Conservation (phyloP, 2,888 invertebrate genomes). For the Deilephila porcellus region DNA sequence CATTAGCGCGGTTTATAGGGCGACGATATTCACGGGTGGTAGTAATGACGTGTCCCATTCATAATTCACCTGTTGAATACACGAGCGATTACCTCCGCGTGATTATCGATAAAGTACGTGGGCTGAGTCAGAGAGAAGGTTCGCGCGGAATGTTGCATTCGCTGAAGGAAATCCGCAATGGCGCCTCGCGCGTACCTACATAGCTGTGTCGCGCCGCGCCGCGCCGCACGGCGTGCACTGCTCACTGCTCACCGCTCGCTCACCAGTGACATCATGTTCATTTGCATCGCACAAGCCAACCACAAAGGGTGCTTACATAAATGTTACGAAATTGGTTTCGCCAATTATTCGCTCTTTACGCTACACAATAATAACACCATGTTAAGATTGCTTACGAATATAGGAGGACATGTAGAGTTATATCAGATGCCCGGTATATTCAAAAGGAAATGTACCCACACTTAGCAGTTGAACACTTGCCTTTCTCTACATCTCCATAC, state of each 20-base stretch:
- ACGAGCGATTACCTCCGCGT: constrained; percentile 59
- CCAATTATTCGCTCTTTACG: constrained; percentile 36
- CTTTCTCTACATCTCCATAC: too few relatives aligned
- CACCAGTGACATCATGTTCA: constrained; percentile 71
- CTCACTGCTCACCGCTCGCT: constrained; percentile 28
- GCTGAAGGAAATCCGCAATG: constrained; percentile 81
- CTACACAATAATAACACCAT: constrained; percentile 31
- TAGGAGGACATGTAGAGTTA: background rate
- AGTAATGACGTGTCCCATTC: constrained; percentile 67
- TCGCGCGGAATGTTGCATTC: constrained; percentile 76
- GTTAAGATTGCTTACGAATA: constrained; percentile 1
- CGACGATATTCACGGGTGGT: constrained; percentile 45
- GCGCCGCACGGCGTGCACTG: background rate
- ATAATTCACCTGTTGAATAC: constrained; percentile 72
- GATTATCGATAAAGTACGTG: constrained; percentile 56
- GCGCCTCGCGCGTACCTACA: constrained; percentile 69
- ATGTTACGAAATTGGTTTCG: constrained; percentile 45
- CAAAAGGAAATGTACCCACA: background rate
- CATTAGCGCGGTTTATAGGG: constrained; percentile 35
- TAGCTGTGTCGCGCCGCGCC: constrained; percentile 38
- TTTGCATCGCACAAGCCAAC: constrained; percentile 66
- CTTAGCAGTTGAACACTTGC: too few relatives aligned
- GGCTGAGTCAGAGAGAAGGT: constrained; percentile 71
- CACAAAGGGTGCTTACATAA: constrained; percentile 50
- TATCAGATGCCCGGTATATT: background rate